Evolutionary conservation across 1,140 invertebrate genomes (phyloP).

Genomic region (Littorina saxatilis): DNA sequence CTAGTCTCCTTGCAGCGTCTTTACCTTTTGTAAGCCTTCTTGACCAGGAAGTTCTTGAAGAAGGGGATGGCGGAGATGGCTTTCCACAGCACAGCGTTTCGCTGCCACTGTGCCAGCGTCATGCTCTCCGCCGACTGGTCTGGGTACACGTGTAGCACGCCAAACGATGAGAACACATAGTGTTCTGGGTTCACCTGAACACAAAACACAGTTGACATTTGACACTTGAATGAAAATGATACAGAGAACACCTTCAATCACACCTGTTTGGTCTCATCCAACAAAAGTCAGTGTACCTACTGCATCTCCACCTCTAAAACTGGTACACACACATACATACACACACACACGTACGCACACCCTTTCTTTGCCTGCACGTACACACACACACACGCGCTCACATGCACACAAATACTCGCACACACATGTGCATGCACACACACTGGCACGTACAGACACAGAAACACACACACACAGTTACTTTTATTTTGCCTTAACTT

Average conservation of each 20-base stretch:
- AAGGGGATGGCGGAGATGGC: slow-evolving; percentile 72
- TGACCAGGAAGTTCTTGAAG: slow-evolving; percentile 72
- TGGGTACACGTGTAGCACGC: slow-evolving; percentile 70
- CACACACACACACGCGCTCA: too few species aligned
- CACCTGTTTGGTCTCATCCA: too few species aligned
- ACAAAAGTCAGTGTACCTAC: too few species aligned
- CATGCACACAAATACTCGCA: too few species aligned
- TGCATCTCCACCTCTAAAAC: too few species aligned
- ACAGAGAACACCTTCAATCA: background rate
- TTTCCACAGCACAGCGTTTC: slow-evolving; percentile 71
- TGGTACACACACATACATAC: too few species aligned
- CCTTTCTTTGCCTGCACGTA: too few species aligned
- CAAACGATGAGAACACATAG: slow-evolving; percentile 75
- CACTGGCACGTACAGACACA: too few species aligned
- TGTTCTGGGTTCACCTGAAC: slow-evolving; percentile 56
- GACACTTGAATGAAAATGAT: background rate
- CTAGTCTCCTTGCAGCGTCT: too few species aligned
- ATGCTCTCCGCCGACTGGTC: slow-evolving; percentile 67
- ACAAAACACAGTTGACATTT: slow-evolving; percentile 23
- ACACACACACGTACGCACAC: too few species aligned
- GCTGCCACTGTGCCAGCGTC: slow-evolving; percentile 72
- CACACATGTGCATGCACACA: too few species aligned
- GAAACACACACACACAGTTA: background rate
- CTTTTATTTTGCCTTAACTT: background rate
- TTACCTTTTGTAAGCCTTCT: slow-evolving; percentile 71